These are phyloP conservation scores for Fregetta grallaria DNA, from an alignment of 2,113 vertebrate genomes.

Conservation along the genomic window DNA sequence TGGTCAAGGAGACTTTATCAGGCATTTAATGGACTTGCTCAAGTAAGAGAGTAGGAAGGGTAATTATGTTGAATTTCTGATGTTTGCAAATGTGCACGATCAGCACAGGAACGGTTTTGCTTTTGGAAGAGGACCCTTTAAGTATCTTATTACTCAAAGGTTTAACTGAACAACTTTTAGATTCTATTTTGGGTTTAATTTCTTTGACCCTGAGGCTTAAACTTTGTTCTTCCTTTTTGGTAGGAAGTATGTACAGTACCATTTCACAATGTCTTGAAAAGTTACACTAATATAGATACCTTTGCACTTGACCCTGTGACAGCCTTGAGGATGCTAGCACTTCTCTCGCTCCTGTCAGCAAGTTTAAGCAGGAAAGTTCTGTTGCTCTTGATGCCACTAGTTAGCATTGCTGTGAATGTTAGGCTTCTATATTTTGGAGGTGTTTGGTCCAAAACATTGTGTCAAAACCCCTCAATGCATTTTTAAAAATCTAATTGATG, in stretches of 20 bases:
- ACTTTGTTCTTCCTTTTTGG: neutral
- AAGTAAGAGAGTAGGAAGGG: conserved; percentile 80
- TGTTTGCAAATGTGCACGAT: neutral
- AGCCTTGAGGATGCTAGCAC: neutral
- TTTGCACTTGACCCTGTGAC: neutral
- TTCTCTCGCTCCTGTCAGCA: neutral
- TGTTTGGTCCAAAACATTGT: neutral
- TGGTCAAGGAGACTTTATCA: conserved; percentile 97
- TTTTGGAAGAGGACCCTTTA: neutral
- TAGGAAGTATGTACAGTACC: neutral
- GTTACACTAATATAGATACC: neutral
- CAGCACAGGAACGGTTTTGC: neutral
- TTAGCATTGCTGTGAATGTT: neutral
- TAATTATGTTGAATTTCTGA: neutral
- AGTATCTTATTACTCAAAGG: neutral
- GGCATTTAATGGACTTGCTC: conserved; percentile 97
- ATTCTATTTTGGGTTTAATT: neutral
- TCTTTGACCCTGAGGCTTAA: neutral
- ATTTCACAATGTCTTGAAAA: neutral
- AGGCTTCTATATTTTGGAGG: neutral
- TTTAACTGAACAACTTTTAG: neutral
- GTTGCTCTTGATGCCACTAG: neutral
- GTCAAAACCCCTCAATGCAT: neutral
- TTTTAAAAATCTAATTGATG: neutral
- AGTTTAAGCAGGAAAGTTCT: neutral